Evolutionary conservation across 2,888 invertebrate genomes (phyloP).

Genomic region (Apamea anceps): DNA sequence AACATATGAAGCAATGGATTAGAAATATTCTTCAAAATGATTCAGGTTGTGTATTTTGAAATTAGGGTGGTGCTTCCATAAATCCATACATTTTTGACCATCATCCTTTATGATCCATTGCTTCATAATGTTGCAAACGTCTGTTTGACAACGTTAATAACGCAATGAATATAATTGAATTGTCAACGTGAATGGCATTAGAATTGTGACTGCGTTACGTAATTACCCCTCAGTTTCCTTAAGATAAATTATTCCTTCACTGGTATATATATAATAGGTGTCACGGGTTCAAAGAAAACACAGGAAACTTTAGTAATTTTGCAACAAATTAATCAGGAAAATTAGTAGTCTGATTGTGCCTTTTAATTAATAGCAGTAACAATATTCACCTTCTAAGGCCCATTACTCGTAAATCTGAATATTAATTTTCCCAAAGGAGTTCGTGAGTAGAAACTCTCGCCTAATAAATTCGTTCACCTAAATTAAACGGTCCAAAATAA

Average conservation of each 20-base stretch:
- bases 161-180: background rate
- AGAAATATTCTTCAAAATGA: too few relatives aligned
- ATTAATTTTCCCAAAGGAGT: slow-evolving; percentile 12
- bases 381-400: slow-evolving; percentile 18
- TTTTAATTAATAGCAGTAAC: slow-evolving; percentile 8
- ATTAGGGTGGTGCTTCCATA: too few relatives aligned
- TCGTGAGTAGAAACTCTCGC: background rate
- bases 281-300: background rate
- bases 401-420: slow-evolving; percentile 5
- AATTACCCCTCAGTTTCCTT: background rate
- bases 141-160: background rate
- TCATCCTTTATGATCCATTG: background rate
- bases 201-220: background rate
- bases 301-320: background rate
- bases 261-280: background rate
- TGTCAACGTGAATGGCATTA: background rate
- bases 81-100: too few relatives aligned
- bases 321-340: background rate
- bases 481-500: slow-evolving; percentile 23
- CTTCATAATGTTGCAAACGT: background rate
- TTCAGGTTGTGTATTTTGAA: too few relatives aligned
- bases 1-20: too few relatives aligned
- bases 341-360: background rate
- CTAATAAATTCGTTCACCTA: background rate
- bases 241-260: background rate